Conservation (phyloP, 2,797 vertebrate genomes). For the Rachycentron canadum region DNA sequence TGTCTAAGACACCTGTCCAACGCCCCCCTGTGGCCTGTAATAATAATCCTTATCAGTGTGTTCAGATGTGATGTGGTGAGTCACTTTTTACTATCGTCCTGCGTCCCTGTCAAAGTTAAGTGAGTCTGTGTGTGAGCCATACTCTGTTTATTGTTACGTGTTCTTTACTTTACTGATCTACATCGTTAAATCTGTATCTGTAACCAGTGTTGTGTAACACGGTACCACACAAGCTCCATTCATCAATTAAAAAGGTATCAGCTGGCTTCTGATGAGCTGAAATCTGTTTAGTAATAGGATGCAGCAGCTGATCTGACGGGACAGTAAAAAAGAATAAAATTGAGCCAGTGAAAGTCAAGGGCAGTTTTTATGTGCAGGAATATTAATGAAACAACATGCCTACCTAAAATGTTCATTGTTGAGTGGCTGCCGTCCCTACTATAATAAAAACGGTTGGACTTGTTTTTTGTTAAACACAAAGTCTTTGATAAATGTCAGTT, state of each 20-base stretch:
- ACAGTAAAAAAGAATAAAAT: slow-evolving; percentile 57
- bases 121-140: not conserved
- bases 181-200: slow-evolving; percentile 28
- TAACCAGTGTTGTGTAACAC: slow-evolving; percentile 4
- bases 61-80: slow-evolving; percentile 16
- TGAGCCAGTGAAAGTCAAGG: slow-evolving; percentile 56
- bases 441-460: not conserved
- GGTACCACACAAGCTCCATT: slow-evolving; percentile 20
- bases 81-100: not conserved
- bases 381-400: slow-evolving; percentile 59
- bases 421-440: not conserved
- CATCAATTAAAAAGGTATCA: slow-evolving; percentile 47
- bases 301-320: slow-evolving; percentile 45
- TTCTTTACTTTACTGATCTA: slow-evolving; percentile 15
- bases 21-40: slow-evolving; percentile 29
- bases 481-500: slow-evolving; percentile 8
- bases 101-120: slow-evolving; percentile 14
- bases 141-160: not conserved
- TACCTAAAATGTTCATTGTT: slow-evolving; percentile 25
- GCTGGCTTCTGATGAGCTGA: slow-evolving; percentile 40
- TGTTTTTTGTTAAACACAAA: not conserved
- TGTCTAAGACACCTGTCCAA: slow-evolving; percentile 48
- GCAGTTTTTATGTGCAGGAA: slow-evolving; percentile 57
- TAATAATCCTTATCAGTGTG: slow-evolving; percentile 29
- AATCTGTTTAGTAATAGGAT: slow-evolving; percentile 58